Base-by-base conservation (phyloP, 1,140 invertebrate species). In the Acromyrmex heyeri region DNA sequence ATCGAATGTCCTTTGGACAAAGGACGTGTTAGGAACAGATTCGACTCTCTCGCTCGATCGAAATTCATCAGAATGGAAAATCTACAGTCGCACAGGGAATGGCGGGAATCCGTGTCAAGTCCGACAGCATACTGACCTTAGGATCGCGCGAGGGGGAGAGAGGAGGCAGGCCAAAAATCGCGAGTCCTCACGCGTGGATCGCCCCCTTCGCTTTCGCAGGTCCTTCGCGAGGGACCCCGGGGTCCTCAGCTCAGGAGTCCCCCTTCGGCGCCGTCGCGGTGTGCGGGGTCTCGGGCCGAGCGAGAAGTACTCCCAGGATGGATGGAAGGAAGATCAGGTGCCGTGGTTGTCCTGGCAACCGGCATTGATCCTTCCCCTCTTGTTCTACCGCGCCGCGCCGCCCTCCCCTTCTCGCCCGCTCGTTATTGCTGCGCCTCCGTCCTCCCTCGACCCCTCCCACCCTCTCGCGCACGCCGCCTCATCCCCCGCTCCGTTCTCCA, bases 341-440 rank as follows among this genome's bases (percentile, higher is more conserved):
- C 92, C 89, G 91, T 88, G 94, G 94, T 95, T 94, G 93, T 94
- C 94, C 92, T 88, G 93, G 93, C 92, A 93, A 95, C 94, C 93
- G 92, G 92, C 94, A 95, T 95, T 94, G 94, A 95, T 95, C 94
- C 92, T 92, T 93, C 93, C 93, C 93, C 91, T 87, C 92, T 91
- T 90, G 86, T 91, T 91, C 89, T 86, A 90, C 87, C 12, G 2
- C 83, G 48, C 91, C 88, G 81, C 87, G 86, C 62, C 61, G 67
- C 53, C 65, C 88, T 50, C 70, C 90, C 81, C 85, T 87, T 70
- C 59, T 86, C 78, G 50, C 64, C 75, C 62, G 81, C 72, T 75
- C 73, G 86, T 91, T 88, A 88, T 87, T 85, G 69, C 70, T 79
- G 30, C 69, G 86, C 61, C 82, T 86, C 53, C 44, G 12, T 59